A percentile compares a stretch with the other conserved stretches of the same genome.
These are phyloP conservation scores for Leptothorax acervorum DNA, from an alignment of 2,888 invertebrate genomes.

Conservation along the genomic window DNA sequence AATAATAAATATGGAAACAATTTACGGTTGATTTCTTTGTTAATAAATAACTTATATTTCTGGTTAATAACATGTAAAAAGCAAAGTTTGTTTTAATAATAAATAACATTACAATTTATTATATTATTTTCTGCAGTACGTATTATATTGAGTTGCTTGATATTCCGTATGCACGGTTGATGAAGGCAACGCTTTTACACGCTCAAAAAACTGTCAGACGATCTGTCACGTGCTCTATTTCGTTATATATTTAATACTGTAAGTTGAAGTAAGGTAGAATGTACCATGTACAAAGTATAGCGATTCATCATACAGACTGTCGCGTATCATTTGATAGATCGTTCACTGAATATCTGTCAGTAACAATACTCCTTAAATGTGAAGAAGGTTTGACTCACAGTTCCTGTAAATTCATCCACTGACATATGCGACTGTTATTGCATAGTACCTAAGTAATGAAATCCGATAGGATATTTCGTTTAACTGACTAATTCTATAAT, in stretches of 20 bases:
- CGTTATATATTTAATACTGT: slow-evolving; percentile 26
- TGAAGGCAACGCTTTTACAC: slow-evolving; percentile 5
- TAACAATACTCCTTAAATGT: slow-evolving; percentile 43
- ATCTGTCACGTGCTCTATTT: slow-evolving; percentile 45
- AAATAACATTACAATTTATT: neutral
- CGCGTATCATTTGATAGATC: slow-evolving; percentile 53
- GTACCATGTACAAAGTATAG: slow-evolving; percentile 19
- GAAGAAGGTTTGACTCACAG: slow-evolving; percentile 26
- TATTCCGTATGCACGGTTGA: neutral
- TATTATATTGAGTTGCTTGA: neutral
- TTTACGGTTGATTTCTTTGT: neutral
- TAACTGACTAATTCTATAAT: neutral
- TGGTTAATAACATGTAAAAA: neutral
- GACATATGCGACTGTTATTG: slow-evolving; percentile 1
- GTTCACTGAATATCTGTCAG: slow-evolving; percentile 45
- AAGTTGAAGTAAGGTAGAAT: slow-evolving; percentile 21
- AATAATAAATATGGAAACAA: neutral
- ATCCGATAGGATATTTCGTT: neutral
- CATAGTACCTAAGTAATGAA: neutral
- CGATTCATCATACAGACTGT: slow-evolving; percentile 43
- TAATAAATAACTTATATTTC: neutral
- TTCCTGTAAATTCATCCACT: neutral
- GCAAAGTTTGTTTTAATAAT: neutral
- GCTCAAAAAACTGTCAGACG: slow-evolving; percentile 26
- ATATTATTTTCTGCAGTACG: neutral